These are phyloP conservation scores for Microplitis manilae DNA, from an alignment of 2,888 invertebrate genomes.

Conservation along the genomic window DNA sequence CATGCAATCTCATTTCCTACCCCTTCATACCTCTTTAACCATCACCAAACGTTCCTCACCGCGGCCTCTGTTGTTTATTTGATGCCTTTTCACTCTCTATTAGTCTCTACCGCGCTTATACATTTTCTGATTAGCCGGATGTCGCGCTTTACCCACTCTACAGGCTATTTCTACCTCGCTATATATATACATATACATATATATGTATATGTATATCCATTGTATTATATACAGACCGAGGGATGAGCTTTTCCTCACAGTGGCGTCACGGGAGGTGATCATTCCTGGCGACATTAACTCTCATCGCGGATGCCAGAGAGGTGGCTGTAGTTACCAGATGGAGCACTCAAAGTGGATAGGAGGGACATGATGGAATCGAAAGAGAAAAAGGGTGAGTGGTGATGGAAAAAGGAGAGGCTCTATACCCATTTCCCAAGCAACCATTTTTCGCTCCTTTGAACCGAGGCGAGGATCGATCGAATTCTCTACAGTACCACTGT, in stretches of 20 bases:
- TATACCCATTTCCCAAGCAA: slow-evolving; percentile 30
- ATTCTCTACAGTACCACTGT: slow-evolving; percentile 33
- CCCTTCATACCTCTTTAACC: slow-evolving; percentile 37
- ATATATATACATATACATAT: slow-evolving; percentile 7
- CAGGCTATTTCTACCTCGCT: slow-evolving; percentile 22
- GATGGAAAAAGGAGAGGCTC: slow-evolving; percentile 17
- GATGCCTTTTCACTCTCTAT: slow-evolving; percentile 72
- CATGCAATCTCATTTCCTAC: slow-evolving; percentile 33
- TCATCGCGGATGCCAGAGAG: background rate
- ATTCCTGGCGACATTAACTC: background rate
- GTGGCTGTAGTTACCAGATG: background rate
- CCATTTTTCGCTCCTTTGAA: slow-evolving; percentile 39
- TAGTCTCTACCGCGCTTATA: slow-evolving; percentile 67
- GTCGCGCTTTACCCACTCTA: slow-evolving; percentile 55
- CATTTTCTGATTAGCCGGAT: slow-evolving; percentile 71
- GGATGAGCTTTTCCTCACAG: background rate
- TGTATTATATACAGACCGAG: background rate
- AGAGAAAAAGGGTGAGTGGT: background rate
- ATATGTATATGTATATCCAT: background rate
- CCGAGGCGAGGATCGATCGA: slow-evolving; percentile 47
- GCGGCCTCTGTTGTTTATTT: slow-evolving; percentile 68
- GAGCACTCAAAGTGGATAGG: background rate
- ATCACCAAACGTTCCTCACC: slow-evolving; percentile 40
- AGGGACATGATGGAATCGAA: background rate
- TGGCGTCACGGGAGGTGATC: background rate